These are phyloP conservation scores for Rousettus madagascariensis DNA, from an alignment of 2,797 vertebrate species.

Conservation along the genomic window DNA sequence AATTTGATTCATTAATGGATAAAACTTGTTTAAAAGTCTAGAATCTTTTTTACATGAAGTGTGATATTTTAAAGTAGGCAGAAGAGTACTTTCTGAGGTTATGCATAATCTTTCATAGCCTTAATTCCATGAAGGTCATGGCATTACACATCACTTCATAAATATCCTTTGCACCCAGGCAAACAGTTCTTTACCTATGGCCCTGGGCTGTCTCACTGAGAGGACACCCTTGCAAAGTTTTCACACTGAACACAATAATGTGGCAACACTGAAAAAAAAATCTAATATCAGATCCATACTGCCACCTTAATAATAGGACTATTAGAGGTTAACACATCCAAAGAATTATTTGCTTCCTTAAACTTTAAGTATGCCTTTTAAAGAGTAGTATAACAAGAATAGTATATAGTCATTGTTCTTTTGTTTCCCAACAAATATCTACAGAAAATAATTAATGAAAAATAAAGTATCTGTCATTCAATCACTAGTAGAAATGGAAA, in stretches of 20 bases:
- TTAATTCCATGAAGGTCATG: background rate
- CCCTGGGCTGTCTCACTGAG: background rate
- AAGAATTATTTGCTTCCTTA: background rate
- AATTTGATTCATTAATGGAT: background rate
- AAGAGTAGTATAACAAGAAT: background rate
- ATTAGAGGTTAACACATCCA: background rate
- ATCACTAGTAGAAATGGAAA: background rate
- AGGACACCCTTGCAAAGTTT: background rate
- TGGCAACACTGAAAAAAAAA: background rate
- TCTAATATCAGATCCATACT: background rate
- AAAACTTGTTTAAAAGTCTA: slow-evolving; percentile 31
- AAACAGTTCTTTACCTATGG: background rate
- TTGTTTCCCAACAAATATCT: background rate
- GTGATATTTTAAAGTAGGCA: background rate
- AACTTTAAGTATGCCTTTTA: background rate
- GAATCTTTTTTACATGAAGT: background rate
- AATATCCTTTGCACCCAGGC: background rate
- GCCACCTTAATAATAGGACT: background rate
- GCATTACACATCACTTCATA: background rate
- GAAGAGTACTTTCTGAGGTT: background rate
- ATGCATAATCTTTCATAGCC: background rate
- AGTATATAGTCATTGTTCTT: background rate
- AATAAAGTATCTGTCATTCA: background rate
- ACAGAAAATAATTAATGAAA: background rate
- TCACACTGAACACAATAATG: background rate